Base-by-base conservation (phyloP, 2,888 invertebrate genomes). In the Drosophila differens region DNA sequence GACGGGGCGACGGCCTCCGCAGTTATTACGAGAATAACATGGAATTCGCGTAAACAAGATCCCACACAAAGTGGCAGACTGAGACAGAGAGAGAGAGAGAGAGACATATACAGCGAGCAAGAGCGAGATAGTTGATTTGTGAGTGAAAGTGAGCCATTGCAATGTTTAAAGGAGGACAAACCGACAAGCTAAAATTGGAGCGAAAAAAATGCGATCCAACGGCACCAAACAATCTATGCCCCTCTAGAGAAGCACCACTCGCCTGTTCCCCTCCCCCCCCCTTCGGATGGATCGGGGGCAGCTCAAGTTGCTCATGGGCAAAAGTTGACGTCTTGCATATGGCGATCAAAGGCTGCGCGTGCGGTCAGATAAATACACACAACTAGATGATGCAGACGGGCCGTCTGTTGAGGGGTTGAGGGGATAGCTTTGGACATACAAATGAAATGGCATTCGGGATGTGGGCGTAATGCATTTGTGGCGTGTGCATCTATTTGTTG, bases 281-380 rank as follows among this genome's bases (percentile, higher is more conserved):
- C 4, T 30, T 7, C 2, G 6, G 1, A 30, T 28, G 9, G 5
- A 32, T 59, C 7, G 30, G 58, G 66, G 73, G 70, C 73, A 70
- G 74, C 83, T 80, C 77, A 63, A 67, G 69, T 82, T 84, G 75
- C 89, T 58, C 73, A 69, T 52, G 65, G 70, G 65, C 76, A 75
- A 57, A 58, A 61, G 60, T 80, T 89, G 85, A 86, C 79, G 90
- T 73, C 78, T 89, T 85, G 83, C 85, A 86, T 89, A 85, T 86
- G 85, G 85, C 74, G 76, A 74, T 74, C 74, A 77, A 79, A 85
- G 78, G 74, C 73, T 81, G 85, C 85, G 89, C 90, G 89, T 86
- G 85, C 85, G 84, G 89, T 79, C 82, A 79, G 51, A 84, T 57
- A 57, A 39, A 39, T 39, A 37, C 32, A 19, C 16, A 16, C 25